Percentiles rank a stretch among this genome's conserved stretches.
Conservation (phyloP, 1,140 invertebrate genomes). For the Cydia pomonella region DNA sequence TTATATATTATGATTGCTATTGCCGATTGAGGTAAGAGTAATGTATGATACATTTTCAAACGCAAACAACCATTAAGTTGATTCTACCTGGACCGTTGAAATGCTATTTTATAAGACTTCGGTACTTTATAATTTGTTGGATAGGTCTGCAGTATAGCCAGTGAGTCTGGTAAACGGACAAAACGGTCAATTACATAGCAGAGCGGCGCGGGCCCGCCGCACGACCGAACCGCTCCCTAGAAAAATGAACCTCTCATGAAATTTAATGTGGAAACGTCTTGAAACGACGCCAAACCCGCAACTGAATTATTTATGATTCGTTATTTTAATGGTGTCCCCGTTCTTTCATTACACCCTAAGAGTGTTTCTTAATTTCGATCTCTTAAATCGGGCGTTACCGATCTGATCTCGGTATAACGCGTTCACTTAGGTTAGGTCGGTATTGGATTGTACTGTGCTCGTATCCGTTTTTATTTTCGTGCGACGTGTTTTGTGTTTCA, state of each 20-base stretch:
- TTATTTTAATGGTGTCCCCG: conserved; percentile 75
- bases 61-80: conserved; percentile 22
- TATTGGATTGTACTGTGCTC: conserved; percentile 26
- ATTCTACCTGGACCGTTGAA: conserved; percentile 5
- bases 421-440: conserved; percentile 19
- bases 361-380: conserved; percentile 75
- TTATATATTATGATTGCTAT: neutral
- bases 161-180: conserved; percentile 45
- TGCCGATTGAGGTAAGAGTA: no score
- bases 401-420: conserved; percentile 50
- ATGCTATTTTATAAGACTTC: conserved; percentile 27
- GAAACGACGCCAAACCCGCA: conserved; percentile 76
- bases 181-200: conserved; percentile 56
- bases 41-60: conserved; percentile 1
- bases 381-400: conserved; percentile 7
- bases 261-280: conserved; percentile 80
- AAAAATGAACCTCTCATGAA: conserved; percentile 79
- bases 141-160: conserved; percentile 39
- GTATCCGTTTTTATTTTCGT: conserved; percentile 29
- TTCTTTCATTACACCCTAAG: conserved; percentile 70
- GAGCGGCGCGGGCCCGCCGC: conserved; percentile 42
- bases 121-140: conserved; percentile 28
- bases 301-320: conserved; percentile 77
- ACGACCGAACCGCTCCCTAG: conserved; percentile 53
- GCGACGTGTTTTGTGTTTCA: conserved; percentile 31